Evolutionary conservation across 2,113 vertebrate species (phyloP).

Genomic region (Lanius ludovicianus): DNA sequence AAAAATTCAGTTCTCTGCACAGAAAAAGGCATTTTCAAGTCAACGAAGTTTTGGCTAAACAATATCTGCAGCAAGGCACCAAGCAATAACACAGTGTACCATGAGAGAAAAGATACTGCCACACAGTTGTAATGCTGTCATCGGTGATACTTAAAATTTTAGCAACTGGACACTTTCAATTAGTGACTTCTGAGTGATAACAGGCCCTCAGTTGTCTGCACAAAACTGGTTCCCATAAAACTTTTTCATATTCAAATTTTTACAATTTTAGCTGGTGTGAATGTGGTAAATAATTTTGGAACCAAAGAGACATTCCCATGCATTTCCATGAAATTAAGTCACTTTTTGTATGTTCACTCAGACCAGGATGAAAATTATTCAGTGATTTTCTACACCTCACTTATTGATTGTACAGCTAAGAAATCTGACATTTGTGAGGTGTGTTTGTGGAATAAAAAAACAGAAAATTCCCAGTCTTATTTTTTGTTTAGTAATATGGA

Average conservation of each 20-base stretch:
- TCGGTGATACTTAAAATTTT: not conserved
- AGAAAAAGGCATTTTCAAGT: not conserved
- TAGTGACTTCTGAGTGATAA: not conserved
- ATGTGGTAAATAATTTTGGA: not conserved
- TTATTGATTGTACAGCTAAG: conserved; percentile 13
- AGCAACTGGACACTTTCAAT: not conserved
- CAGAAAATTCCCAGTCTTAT: not conserved
- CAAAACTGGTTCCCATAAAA: not conserved
- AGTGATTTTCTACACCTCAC: not conserved
- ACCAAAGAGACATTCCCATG: not conserved
- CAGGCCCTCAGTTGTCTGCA: not conserved
- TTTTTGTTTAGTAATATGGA: not conserved
- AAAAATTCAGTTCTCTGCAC: not conserved
- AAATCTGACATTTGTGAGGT: conserved; percentile 12
- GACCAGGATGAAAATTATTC: not conserved
- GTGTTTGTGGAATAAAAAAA: not conserved
- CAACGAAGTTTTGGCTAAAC: not conserved
- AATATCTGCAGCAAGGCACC: not conserved
- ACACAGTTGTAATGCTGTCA: not conserved
- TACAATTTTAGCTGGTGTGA: not conserved
- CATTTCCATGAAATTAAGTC: conserved; percentile 33
- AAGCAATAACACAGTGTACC: not conserved
- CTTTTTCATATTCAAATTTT: not conserved
- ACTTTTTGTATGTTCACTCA: conserved; percentile 8
- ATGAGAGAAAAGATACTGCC: not conserved